Percentiles rank a stretch among this genome's conserved stretches.
Conservation (phyloP, 2,113 vertebrate species). For the Ceratotherium simum region DNA sequence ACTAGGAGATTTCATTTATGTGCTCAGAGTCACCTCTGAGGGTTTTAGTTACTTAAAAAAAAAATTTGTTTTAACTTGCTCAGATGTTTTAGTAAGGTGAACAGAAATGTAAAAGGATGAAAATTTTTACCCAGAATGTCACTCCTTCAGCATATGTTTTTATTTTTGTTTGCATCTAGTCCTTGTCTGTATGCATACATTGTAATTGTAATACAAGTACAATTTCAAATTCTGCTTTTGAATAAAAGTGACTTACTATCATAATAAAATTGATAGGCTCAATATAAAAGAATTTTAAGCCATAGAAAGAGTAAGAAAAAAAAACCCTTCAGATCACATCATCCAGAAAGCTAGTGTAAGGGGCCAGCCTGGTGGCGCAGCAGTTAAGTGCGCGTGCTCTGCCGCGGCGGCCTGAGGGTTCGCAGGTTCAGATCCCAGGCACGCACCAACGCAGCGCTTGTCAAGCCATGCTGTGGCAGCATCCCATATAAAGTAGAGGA, state of each 20-base stretch:
- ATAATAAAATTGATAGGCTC: not conserved
- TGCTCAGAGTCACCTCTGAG: not conserved
- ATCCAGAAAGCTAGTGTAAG: not conserved
- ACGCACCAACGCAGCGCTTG: no score
- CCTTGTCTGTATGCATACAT: not conserved
- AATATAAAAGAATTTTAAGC: not conserved
- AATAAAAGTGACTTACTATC: constrained; percentile 21
- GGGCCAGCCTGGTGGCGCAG: no score
- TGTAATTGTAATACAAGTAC: not conserved
- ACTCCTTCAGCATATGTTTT: not conserved
- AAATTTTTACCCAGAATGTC: not conserved
- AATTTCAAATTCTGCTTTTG: not conserved
- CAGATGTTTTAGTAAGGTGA: not conserved
- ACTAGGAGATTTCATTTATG: not conserved
- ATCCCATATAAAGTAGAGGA: no score
- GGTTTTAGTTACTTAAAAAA: not conserved
- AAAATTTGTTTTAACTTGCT: not conserved
- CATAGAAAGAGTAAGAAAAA: not conserved
- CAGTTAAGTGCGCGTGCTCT: no score
- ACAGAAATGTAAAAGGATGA: not conserved
- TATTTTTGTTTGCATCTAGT: not conserved
- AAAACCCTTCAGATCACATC: not conserved
- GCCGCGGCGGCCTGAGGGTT: no score
- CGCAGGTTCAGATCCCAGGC: no score
- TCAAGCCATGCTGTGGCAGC: no score